A percentile compares a stretch with the other conserved stretches of the same genome.
These are phyloP conservation scores for Cosmorhoe ocellata DNA, from an alignment of 2,888 invertebrate species.

Conservation along the genomic window DNA sequence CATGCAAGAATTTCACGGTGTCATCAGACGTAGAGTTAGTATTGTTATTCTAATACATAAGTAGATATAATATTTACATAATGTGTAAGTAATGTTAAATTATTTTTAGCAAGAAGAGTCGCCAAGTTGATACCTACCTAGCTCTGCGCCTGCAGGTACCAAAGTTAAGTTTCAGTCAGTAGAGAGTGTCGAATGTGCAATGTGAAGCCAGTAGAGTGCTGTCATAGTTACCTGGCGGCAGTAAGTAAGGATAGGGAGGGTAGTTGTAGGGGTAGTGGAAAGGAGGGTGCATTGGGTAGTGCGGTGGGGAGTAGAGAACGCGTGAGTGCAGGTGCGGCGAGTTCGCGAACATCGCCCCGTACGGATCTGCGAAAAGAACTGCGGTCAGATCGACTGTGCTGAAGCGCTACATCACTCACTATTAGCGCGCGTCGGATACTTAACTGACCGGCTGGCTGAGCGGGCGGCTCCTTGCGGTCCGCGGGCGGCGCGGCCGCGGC, in stretches of 20 bases:
- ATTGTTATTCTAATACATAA: too few relatives aligned
- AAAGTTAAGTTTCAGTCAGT: slow-evolving; percentile 19
- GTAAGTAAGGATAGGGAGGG: slow-evolving; percentile 73
- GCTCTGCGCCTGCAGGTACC: slow-evolving; percentile 15
- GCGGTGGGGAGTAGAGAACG: slow-evolving; percentile 74
- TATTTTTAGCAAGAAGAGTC: neutral
- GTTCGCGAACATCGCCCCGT: slow-evolving; percentile 71
- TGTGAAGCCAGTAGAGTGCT: slow-evolving; percentile 35
- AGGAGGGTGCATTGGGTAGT: slow-evolving; percentile 76
- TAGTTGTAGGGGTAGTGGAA: slow-evolving; percentile 79
- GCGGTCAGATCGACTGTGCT: slow-evolving; percentile 60
- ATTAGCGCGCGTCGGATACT: slow-evolving; percentile 78
- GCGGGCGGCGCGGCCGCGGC: slow-evolving; percentile 64
- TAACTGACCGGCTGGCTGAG: slow-evolving; percentile 83
- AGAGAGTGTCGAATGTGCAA: slow-evolving; percentile 27
- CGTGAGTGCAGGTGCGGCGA: slow-evolving; percentile 75
- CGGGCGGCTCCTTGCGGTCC: slow-evolving; percentile 80
- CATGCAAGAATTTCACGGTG: neutral
- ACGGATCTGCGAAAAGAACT: slow-evolving; percentile 76
- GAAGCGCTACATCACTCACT: slow-evolving; percentile 72
- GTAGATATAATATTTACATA: too few relatives aligned
- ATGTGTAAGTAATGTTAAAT: neutral
- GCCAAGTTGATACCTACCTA: slow-evolving; percentile 11
- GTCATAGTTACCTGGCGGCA: slow-evolving; percentile 73
- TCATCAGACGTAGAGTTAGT: neutral